These are phyloP conservation scores for Oceanites oceanicus DNA, from an alignment of 2,113 vertebrate genomes.

Conservation along the genomic window DNA sequence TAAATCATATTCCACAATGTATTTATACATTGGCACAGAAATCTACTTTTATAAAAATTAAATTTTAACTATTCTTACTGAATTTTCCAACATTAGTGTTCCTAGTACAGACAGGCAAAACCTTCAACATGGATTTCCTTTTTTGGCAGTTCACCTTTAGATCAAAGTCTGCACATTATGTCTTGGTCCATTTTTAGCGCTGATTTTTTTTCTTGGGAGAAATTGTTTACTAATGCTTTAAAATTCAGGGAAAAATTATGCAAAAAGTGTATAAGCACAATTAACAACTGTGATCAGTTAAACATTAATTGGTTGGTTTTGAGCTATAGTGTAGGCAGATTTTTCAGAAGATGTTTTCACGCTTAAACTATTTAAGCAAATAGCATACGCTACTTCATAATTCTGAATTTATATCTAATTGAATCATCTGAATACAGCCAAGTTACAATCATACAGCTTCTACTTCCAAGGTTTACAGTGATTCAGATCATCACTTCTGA, in stretches of 20 bases:
- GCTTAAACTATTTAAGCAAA: neutral
- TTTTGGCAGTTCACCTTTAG: neutral
- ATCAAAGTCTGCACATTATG: neutral
- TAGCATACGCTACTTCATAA: neutral
- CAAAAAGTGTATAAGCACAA: neutral
- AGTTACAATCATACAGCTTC: neutral
- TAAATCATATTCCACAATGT: neutral
- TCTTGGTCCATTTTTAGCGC: neutral
- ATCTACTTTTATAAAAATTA: neutral
- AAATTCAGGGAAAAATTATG: neutral
- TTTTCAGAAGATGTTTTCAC: slow-evolving; percentile 20
- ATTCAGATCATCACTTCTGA: neutral
- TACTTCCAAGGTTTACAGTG: neutral
- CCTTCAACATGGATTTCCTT: neutral
- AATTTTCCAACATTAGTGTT: neutral
- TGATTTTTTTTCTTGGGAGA: neutral
- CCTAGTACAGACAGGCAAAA: neutral
- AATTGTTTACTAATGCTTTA: neutral
- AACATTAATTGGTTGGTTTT: neutral
- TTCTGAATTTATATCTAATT: neutral
- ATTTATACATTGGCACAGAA: neutral
- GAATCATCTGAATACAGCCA: neutral
- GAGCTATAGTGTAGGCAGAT: neutral
- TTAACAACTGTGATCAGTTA: neutral
- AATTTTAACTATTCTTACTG: neutral